These are phyloP conservation scores for Echinarachnius parma DNA, from an alignment of 53 echinoderm and acorn worm genomes.

Conservation along the genomic window DNA sequence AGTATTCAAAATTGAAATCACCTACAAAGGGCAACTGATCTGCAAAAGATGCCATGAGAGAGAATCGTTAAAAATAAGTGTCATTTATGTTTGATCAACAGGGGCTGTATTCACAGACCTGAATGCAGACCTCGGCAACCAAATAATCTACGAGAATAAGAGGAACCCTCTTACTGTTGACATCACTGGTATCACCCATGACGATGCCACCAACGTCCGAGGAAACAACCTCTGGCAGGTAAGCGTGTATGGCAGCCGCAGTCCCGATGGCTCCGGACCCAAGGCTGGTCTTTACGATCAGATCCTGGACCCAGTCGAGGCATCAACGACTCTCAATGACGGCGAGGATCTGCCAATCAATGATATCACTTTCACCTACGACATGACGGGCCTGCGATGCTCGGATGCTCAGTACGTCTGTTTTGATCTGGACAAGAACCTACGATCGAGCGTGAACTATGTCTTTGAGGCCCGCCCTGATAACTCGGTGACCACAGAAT, in stretches of 20 bases:
- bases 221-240: conserved; percentile 71
- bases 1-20: too few species aligned
- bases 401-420: conserved; percentile 73
- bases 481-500: conserved; percentile 63
- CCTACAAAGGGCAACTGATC: too few species aligned
- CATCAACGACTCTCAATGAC: conserved; percentile 46
- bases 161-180: conserved; percentile 61
- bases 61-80: too few species aligned
- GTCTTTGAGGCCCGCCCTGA: conserved; percentile 72
- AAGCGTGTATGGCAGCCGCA: conserved; percentile 62
- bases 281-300: conserved; percentile 63
- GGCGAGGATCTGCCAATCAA: conserved; percentile 58
- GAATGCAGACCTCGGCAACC: conserved; percentile 59
- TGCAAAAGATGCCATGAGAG: too few species aligned
- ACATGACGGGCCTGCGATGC: conserved; percentile 71
- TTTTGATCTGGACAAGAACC: conserved; percentile 70
- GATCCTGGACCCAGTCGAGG: conserved; percentile 52
- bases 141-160: conserved; percentile 64
- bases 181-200: conserved; percentile 62
- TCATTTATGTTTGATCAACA: conserved; percentile 25
- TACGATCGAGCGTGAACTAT: conserved; percentile 62
- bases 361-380: conserved; percentile 53
- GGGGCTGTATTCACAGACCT: conserved; percentile 83
- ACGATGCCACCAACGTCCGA: conserved; percentile 60
- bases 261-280: conserved; percentile 60